Base-by-base conservation (phyloP, 2,797 vertebrate genomes). In the Crenichthys baileyi region DNA sequence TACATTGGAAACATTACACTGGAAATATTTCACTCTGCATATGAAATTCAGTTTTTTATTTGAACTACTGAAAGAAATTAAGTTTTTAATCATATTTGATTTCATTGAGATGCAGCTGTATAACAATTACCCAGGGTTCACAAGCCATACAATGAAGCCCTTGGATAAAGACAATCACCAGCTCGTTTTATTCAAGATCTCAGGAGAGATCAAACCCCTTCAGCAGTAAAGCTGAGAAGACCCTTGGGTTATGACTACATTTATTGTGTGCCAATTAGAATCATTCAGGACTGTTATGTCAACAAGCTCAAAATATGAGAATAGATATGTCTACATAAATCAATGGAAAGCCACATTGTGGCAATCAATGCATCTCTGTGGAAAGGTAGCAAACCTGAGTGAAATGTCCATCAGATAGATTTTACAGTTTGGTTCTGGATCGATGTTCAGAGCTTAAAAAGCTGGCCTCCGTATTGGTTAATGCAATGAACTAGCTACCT, bases 381-480 rank as follows among this genome's bases (percentile, higher is more conserved):
- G 81, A 90, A 94, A 93, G 93, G 88, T 90, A 92, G 88, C 87
- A 85, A 92, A 94, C 93, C 93, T 94, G 94, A 95, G 93, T 93
- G 90, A 94, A 94, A 92, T 89, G 92, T 94, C 92, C 88, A 89
- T 93, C 48, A 73, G 91, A 91, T 91, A 51, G 88, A 93, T 90
- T 94, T 90, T 88, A 91, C 85, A 91, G 85, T 92, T 91, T 85
- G 84, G 83, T 85, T 93, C 85, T 39, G 75, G 84, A 85, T 91
- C 77, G n/a, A 93, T 92, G 76, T 77, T 86, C 85, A 61, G 76
- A 88, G 89, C 84, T 80, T 85, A 83, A 88, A 86, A 92, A 89
- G 86, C 85, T 88, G 80, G 73, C 75, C 60, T 63, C 73, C 13
- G 65, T 85, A 79, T 92, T 93, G 88, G 68, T 85, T 83, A 84